Evolutionary conservation across 2,888 invertebrate genomes (phyloP).

Genomic region (Tetranychus piercei): DNA sequence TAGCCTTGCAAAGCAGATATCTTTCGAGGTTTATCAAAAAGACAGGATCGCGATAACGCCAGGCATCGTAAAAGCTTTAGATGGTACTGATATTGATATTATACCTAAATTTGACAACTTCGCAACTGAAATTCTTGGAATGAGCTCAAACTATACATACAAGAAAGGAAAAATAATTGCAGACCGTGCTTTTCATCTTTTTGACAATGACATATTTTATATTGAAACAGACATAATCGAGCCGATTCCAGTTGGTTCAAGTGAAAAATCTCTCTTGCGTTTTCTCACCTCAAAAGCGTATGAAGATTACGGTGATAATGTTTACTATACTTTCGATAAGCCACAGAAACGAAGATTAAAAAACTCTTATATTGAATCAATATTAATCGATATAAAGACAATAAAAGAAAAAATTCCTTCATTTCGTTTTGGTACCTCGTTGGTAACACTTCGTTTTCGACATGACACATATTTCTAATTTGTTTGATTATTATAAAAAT

Average conservation of each 20-base stretch:
- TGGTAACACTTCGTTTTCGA: neutral
- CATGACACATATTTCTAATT: neutral
- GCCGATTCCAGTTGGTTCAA: neutral
- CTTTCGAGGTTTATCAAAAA: too few relatives aligned
- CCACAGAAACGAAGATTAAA: neutral
- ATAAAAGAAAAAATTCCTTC: neutral
- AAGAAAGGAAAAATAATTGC: neutral
- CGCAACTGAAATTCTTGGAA: too few relatives aligned
- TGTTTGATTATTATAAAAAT: neutral
- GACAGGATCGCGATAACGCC: too few relatives aligned
- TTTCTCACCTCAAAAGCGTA: neutral
- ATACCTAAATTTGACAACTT: too few relatives aligned
- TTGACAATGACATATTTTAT: neutral
- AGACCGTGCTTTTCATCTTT: neutral
- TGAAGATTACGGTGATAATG: neutral
- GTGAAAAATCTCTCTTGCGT: neutral
- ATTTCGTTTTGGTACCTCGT: neutral
- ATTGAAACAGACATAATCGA: neutral
- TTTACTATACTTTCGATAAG: neutral
- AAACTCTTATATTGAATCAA: neutral
- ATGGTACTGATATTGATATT: too few relatives aligned
- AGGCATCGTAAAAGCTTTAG: too few relatives aligned
- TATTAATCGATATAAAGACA: neutral
- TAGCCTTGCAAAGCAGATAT: too few relatives aligned
- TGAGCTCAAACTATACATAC: too few relatives aligned